Evolutionary conservation across 2,113 vertebrate species (phyloP), one percentile per base, ranked within the genome.

Genomic region (Corythornis madagascariensis): DNA sequence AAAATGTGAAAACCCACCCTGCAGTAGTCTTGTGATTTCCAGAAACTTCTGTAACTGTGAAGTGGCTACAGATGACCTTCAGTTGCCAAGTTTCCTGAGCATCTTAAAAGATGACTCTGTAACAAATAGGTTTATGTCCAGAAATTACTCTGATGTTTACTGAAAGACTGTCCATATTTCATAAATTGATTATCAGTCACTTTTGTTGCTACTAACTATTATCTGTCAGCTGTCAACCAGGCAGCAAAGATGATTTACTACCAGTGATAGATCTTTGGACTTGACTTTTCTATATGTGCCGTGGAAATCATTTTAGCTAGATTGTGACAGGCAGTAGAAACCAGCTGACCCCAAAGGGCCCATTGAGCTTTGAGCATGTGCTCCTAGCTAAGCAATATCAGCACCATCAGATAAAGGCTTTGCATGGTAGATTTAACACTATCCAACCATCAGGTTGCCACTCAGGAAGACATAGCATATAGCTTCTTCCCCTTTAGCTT

Each of bases 391-490:
- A 64, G 79, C 10, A 6, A 4, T 16, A 15, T 50, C 75, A 77
- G 55, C 69, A 81, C 0, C 28, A 47, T 55, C 67, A 55, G 64
- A 28, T 59, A 52, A 38, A 20, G 40, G 15, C 6, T 56, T 89
- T 3, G 4, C 0, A 1, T 6, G 35, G 57, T 42, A 48, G 48
- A 21, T 61, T 90, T 16, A 74, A 67, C 0, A 0, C 38, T 66
- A n/a, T 31, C 28, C 42, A 59, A 1, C 59, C 79, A 43, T 48
- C 55, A 38, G 52, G 70, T 33, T 16, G 1, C 45, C 48, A 3
- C 1, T 1, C 0, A 0, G 69, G 59, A 65, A 67, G 47, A n/a
- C 26, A 19, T 48, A 79, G n/a, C 5, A 0, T 33, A 16, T 16
- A n/a, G n/a, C 33, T 81, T 73, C 33, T 81, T 76, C 64, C 29